phyloP scores from a whole-genome alignment of 2,113 vertebrate species.

The Caretta caretta region DNA sequence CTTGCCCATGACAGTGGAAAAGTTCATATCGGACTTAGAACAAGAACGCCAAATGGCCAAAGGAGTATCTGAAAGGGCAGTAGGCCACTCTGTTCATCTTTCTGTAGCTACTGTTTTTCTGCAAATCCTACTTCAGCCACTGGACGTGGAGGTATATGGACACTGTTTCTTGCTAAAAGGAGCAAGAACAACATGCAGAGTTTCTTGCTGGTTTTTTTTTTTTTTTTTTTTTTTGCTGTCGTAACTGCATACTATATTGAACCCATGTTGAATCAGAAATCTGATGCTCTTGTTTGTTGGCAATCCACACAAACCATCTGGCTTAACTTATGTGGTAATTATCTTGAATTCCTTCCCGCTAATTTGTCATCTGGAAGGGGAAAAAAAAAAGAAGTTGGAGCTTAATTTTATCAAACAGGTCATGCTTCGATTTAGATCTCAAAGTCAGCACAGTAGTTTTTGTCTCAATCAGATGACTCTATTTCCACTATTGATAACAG shows the following conservation, averaged over 20 bases:
- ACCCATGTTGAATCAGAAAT: constrained; percentile 28
- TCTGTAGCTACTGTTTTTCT: neutral
- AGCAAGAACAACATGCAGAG: neutral
- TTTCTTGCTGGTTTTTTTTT: constrained; percentile 21
- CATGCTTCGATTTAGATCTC: constrained; percentile 27
- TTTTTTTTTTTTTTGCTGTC: constrained; percentile 5
- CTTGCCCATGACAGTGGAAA: neutral
- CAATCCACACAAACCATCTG: constrained; percentile 61
- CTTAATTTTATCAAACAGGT: neutral
- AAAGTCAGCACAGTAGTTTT: neutral
- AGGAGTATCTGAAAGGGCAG: neutral
- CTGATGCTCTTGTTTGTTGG: constrained; percentile 19
- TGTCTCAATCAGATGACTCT: neutral
- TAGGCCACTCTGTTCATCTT: neutral
- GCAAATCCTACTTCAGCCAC: neutral
- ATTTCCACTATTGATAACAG: neutral
- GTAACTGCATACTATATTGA: neutral
- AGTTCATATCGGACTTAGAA: neutral
- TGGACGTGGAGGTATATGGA: neutral
- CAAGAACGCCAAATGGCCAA: neutral
- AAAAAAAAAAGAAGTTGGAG: constrained; percentile 2
- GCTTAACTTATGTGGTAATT: constrained; percentile 49
- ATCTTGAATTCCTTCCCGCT: constrained; percentile 51
- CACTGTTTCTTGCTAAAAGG: neutral
- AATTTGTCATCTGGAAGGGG: constrained; percentile 58